Percentiles rank a stretch among this genome's conserved stretches.
Conservation (phyloP, 2,113 vertebrate species). For the Entomyzon cyanotis region DNA sequence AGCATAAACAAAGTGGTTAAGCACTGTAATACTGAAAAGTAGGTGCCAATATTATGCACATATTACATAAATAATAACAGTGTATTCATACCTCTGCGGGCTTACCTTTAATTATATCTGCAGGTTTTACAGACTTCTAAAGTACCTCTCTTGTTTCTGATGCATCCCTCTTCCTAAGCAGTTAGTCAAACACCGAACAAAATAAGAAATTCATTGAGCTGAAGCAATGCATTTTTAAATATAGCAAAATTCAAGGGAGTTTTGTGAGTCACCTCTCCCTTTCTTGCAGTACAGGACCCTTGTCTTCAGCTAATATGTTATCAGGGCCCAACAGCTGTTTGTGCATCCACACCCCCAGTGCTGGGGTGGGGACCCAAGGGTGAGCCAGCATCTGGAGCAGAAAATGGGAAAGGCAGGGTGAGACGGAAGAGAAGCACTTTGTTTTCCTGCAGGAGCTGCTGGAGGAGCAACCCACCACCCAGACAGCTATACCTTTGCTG, state of each 20-base stretch:
- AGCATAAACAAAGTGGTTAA: neutral
- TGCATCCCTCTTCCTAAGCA: neutral
- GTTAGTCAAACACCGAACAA: neutral
- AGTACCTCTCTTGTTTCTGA: neutral
- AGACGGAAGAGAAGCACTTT: neutral
- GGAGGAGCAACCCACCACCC: neutral
- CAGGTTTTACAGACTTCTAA: neutral
- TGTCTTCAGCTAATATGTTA: slow-evolving; percentile 32
- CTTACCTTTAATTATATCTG: slow-evolving; percentile 13
- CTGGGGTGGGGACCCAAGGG: neutral
- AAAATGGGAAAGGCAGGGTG: neutral
- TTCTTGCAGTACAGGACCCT: neutral
- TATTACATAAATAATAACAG: neutral
- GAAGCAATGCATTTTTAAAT: neutral
- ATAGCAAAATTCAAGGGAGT: neutral
- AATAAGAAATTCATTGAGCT: neutral
- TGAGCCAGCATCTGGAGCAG: neutral
- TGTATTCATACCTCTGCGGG: neutral
- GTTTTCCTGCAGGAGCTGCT: neutral
- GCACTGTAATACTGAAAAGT: neutral
- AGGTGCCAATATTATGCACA: neutral
- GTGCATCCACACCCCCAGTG: neutral
- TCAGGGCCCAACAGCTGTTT: neutral
- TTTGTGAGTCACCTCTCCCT: neutral
- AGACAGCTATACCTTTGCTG: neutral